Base-by-base conservation (phyloP, 1,140 invertebrate species). In the Belonocnema kinseyi region DNA sequence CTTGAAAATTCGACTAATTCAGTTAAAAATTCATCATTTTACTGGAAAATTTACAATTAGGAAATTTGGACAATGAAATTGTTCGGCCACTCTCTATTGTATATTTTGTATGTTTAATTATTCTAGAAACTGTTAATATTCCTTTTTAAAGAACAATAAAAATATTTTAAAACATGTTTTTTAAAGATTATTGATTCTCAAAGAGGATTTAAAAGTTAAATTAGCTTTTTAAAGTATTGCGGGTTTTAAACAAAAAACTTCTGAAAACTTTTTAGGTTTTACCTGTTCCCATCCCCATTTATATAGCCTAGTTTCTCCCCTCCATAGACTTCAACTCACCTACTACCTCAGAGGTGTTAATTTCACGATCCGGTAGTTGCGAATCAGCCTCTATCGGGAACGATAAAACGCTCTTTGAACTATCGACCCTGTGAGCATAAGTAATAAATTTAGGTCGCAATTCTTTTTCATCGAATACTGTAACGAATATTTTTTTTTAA, bases 281-380 rank as follows among this genome's bases (percentile, higher is more conserved):
- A 40, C 13, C 61, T 16, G 33, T 14, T 14, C 13, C 33, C 61
- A 66, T 8, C 33, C 26, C 61, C 21, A 40, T 66, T 10, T 76
- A 77, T 52, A 50, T 73, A 77, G 58, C 78, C 82, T 75, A 82
- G 77, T 77, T 78, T 77, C 73, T 76, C 77, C 82, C 84, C 79
- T 77, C 82, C 76, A 56, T 52, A 19, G 33, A n/a, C 46, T 46
- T 1, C 33, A 40, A 66, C 61, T 40, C 40, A 46, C 61, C n/a
- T 1, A 33, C 21, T 66, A 12, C 61, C 61, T 66, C 40, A 26
- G 13, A 66, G 61, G 61, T 66, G 61, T 66, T 72, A 78, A 78
- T 72, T 72, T 52, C 77, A 46, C 66, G 75, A 66, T 33, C 61
- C 50, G 50, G 33, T 51, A 71, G 53, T 26, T 56, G 50, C 33